These are phyloP conservation scores for Synodontis membranacea DNA, from an alignment of 2,113 vertebrate genomes.

Conservation along the genomic window DNA sequence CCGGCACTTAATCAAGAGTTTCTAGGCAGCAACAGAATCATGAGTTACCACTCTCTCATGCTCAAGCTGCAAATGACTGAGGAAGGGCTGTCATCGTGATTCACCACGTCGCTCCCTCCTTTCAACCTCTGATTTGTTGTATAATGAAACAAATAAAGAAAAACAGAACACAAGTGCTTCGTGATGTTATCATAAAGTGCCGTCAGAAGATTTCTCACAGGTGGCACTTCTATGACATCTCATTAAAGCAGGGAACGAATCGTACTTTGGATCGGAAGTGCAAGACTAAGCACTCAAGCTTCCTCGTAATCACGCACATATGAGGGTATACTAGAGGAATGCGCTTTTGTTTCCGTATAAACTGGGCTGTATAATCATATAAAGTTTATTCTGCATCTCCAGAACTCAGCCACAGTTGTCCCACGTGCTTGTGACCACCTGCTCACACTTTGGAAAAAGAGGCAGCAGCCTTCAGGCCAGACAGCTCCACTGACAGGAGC, in stretches of 20 bases:
- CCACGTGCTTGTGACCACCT: constrained; percentile 36
- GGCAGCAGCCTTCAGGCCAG: constrained; percentile 27
- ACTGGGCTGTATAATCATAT: constrained; percentile 28
- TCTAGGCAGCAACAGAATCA: constrained; percentile 32
- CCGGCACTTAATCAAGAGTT: constrained; percentile 38
- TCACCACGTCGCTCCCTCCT: background rate
- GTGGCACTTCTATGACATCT: constrained; percentile 21
- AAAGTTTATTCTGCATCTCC: constrained; percentile 18
- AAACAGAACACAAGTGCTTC: background rate
- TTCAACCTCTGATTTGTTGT: constrained; percentile 24
- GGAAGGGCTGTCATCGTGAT: constrained; percentile 25
- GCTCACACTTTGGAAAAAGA: constrained; percentile 7
- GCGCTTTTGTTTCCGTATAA: constrained; percentile 23
- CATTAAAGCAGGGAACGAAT: constrained; percentile 17
- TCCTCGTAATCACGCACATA: background rate
- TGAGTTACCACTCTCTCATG: constrained; percentile 12
- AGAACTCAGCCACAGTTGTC: constrained; percentile 17
- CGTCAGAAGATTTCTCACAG: constrained; percentile 13
- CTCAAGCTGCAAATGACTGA: constrained; percentile 36
- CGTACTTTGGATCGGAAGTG: background rate
- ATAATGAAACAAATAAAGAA: constrained; percentile 22
- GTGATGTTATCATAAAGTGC: constrained; percentile 25
- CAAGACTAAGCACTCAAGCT: background rate
- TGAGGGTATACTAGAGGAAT: background rate
- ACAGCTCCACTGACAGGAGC: constrained; percentile 32